Base-by-base conservation (phyloP, 92 coral and sea anemone species). In the Siderastrea siderea region DNA sequence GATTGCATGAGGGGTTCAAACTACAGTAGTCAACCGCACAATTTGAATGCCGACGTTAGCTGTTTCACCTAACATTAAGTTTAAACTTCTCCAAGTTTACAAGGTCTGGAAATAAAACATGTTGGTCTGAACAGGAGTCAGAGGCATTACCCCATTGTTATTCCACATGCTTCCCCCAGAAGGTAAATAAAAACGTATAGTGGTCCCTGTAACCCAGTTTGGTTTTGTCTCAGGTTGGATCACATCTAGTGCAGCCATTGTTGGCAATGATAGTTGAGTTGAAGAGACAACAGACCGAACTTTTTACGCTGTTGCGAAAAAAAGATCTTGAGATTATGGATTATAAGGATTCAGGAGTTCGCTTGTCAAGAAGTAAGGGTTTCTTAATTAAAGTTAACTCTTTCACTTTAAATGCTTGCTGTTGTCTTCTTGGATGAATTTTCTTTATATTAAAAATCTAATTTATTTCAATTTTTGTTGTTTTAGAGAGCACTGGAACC, bases 261-360 rank as follows among this genome's bases (percentile, higher is more conserved):
- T 60, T 97, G 59, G 95, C 93, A 79, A 97, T 97, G 98, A 94
- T 97, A 14, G 89, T 92, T 45, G 99, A 97, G 78, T 74, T 97
- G 11, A 90, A 84, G 46, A 91, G 99, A 84, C 82, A 96, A 38
- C 98, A 97, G 77, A 74, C 80, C 26, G 99, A 97, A 70, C 84
- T 97, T 16, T 87, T 85, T 48, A 74, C 70, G 16, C 86, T 95
- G 7, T 79, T 97, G 58, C 87, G 86, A 71, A 97, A 92, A 80
- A 97, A 97, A 85, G 99, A 97, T 80, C 77, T 84, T 54, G 98
- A 97, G 85, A 92, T 97, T 58, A 60, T 70, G 78, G 98, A 97
- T 55, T 97, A 95, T 78, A 97, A 91, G 69, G 95, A 94, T 10
- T 90, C 98, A 43, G 99, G 97, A 76, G 94, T 90, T 57, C 90